phyloP scores from a whole-genome alignment of 1,140 invertebrate genomes.

The Melipona quadrifasciata region DNA sequence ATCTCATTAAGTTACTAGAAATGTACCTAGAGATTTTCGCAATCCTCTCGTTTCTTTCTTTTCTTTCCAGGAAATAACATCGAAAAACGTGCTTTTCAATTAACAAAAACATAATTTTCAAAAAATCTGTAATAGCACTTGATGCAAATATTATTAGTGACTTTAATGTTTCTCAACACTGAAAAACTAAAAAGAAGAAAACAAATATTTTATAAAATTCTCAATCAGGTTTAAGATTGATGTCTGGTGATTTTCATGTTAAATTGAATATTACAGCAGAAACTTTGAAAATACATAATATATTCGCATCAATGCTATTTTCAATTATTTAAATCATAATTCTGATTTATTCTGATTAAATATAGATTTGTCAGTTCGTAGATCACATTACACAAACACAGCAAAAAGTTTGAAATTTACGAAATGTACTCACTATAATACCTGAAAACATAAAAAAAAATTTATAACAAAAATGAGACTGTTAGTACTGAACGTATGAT shows the following conservation, averaged over 20 bases:
- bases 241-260: slow-evolving; percentile 13
- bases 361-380: background rate
- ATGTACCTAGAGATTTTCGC: slow-evolving; percentile 18
- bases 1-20: slow-evolving; percentile 28
- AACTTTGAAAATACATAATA: background rate
- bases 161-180: background rate
- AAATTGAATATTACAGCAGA: background rate
- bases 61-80: background rate
- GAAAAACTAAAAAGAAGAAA: background rate
- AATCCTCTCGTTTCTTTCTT: slow-evolving; percentile 8
- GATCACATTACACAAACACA: background rate
- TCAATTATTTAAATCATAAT: background rate
- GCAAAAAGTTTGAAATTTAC: background rate
- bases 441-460: background rate
- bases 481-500: background rate
- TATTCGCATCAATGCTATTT: background rate
- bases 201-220: background rate
- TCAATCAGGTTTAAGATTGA: background rate
- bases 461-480: background rate
- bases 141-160: background rate
- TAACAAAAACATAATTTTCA: background rate
- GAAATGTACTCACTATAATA: background rate
- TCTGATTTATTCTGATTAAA: background rate
- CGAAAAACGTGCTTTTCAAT: background rate
- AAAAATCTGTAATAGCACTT: background rate